A percentile compares a stretch with the other conserved stretches of the same genome.
Evolutionary conservation across 2,888 invertebrate genomes (phyloP).

Genomic region (Diplazon laetatorius): DNA sequence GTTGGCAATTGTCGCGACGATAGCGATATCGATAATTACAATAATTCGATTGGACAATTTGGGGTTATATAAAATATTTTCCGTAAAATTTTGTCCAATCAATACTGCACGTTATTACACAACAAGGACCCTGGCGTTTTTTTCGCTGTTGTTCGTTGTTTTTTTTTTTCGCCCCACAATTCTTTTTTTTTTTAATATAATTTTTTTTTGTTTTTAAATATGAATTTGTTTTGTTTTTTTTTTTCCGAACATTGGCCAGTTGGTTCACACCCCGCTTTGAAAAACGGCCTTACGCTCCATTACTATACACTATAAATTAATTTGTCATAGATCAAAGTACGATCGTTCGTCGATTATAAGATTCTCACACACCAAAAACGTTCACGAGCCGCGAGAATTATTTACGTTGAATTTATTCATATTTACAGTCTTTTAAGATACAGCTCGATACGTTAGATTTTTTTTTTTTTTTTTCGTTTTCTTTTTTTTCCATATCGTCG

Average conservation of each 20-base stretch:
- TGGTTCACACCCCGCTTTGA: too few relatives aligned
- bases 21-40: constrained; percentile 52
- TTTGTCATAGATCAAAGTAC: constrained; percentile 53
- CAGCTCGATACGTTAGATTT: constrained; percentile 41
- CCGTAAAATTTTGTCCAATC: constrained; percentile 52
- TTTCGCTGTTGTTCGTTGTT: constrained; percentile 16
- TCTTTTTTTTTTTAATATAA: constrained; percentile 29
- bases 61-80: constrained; percentile 45
- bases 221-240: too few relatives aligned
- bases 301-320: constrained; percentile 59
- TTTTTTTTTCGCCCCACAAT: constrained; percentile 18
- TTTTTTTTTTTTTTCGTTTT: too few relatives aligned
- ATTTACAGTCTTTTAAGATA: constrained; percentile 63
- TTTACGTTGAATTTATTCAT: constrained; percentile 37
- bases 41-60: constrained; percentile 47
- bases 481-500: constrained; percentile 25
- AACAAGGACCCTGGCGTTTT: constrained; percentile 38
- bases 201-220: constrained; percentile 53
- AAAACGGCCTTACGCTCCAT: constrained; percentile 26
- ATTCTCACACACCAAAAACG: constrained; percentile 6
- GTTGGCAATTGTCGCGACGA: constrained; percentile 50
- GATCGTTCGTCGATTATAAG: constrained; percentile 57
- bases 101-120: constrained; percentile 63
- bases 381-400: constrained; percentile 32
- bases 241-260: too few relatives aligned